Percentiles rank a stretch among this genome's conserved stretches.
These are phyloP conservation scores for Dryocosmus kuriphilus DNA, from an alignment of 2,888 invertebrate species.

Conservation along the genomic window DNA sequence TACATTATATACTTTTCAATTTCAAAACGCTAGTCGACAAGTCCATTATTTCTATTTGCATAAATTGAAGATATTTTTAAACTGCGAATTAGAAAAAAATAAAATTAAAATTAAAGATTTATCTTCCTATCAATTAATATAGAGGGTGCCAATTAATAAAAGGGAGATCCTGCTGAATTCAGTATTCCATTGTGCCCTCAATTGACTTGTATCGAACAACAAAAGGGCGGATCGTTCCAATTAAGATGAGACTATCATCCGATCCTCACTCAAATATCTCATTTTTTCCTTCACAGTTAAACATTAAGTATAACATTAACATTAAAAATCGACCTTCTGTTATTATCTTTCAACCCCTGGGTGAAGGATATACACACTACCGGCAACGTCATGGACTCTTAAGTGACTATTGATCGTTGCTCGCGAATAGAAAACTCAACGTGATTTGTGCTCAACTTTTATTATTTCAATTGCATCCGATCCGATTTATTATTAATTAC, in stretches of 20 bases:
- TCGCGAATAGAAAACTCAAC: background rate
- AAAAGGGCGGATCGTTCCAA: constrained; percentile 27
- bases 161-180: background rate
- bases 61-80: background rate
- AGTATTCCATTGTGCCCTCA: constrained; percentile 10
- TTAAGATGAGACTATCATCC: constrained; percentile 11
- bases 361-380: constrained; percentile 16
- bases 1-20: background rate
- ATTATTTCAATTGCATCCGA: background rate
- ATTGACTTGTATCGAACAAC: constrained; percentile 20
- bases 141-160: constrained; percentile 4
- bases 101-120: background rate
- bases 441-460: background rate
- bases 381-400: constrained; percentile 35
- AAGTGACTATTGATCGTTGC: constrained; percentile 25
- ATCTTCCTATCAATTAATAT: background rate
- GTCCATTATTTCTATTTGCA: background rate
- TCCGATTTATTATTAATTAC: background rate
- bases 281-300: background rate
- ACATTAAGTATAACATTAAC: background rate
- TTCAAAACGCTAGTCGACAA: background rate
- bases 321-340: constrained; percentile 8
- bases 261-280: background rate
- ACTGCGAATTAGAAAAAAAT: background rate
- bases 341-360: background rate